Percentiles rank a stretch among this genome's conserved stretches.
Evolutionary conservation across 37 sponge, comb jelly and placozoan genomes (phyloP).

Genomic region (Cladorhizidae sp.): DNA sequence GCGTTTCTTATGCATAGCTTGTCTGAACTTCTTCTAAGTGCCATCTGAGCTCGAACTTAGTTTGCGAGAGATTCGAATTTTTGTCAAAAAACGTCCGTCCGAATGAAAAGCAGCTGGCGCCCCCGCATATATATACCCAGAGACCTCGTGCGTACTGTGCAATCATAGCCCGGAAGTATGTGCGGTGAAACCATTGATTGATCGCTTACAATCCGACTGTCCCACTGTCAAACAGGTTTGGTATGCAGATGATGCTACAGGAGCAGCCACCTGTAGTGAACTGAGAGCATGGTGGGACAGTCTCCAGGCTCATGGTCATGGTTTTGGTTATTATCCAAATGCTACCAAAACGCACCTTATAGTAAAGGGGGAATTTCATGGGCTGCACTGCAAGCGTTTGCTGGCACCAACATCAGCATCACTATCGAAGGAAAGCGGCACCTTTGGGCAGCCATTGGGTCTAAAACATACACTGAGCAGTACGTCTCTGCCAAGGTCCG

Average conservation of each 20-base stretch:
- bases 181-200: conserved; percentile 43
- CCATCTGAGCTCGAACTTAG: too few relatives aligned
- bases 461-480: conserved; percentile 20
- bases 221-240: too few relatives aligned
- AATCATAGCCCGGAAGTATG: too few relatives aligned
- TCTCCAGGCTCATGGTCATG: conserved; percentile 19
- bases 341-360: conserved; percentile 49
- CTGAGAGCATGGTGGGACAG: conserved; percentile 38
- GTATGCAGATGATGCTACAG: too few relatives aligned
- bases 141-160: too few relatives aligned
- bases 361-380: conserved; percentile 44
- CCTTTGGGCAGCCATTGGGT: conserved; percentile 53
- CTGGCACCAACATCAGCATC: conserved; percentile 40
- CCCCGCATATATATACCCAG: too few relatives aligned
- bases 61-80: too few relatives aligned
- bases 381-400: conserved; percentile 29
- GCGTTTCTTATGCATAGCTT: too few relatives aligned
- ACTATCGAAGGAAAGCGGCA: conserved; percentile 55
- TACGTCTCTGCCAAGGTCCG: conserved; percentile 35
- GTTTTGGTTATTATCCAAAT: conserved; percentile 59
- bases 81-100: too few relatives aligned
- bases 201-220: background rate
- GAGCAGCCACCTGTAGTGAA: conserved; percentile 21
- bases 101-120: too few relatives aligned
- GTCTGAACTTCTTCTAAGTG: too few relatives aligned